These are phyloP conservation scores for Pimpla rufipes DNA, from an alignment of 2,888 invertebrate genomes.

Conservation along the genomic window DNA sequence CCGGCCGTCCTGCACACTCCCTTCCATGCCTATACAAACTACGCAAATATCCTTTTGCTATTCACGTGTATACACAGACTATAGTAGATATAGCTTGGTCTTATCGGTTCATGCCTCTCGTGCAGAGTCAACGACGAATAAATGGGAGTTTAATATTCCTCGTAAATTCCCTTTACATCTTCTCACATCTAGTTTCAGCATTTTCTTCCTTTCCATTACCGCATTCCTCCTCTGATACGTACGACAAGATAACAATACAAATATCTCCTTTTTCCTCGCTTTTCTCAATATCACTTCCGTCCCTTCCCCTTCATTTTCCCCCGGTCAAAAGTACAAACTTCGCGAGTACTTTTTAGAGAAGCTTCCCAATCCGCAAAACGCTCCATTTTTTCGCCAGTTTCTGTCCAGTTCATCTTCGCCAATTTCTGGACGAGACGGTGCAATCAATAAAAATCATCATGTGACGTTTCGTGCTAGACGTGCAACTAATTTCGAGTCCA, in stretches of 20 bases:
- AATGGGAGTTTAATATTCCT: constrained; percentile 60
- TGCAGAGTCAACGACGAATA: constrained; percentile 44
- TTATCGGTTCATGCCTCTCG: constrained; percentile 40
- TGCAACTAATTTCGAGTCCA: no score
- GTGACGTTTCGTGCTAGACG: no score
- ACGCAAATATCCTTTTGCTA: constrained; percentile 52
- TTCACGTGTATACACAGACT: neutral
- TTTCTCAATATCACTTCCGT: neutral
- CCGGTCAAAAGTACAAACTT: neutral
- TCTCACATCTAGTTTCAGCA: constrained; percentile 24
- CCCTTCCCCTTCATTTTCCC: neutral
- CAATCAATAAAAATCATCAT: no score
- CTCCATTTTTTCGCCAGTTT: no score
- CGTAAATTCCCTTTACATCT: constrained; percentile 12
- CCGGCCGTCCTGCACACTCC: constrained; percentile 12
- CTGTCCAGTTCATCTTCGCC: no score
- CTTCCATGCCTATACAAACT: constrained; percentile 14
- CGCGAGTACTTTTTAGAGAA: neutral
- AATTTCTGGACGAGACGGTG: no score
- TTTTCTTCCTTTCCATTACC: neutral
- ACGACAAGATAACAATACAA: constrained; percentile 12
- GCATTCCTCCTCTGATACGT: neutral
- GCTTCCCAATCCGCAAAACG: neutral
- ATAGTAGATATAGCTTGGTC: constrained; percentile 33
- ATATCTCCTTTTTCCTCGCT: neutral